Evolutionary conservation across 2,888 invertebrate genomes (phyloP).

Genomic region (Meloe dianella): DNA sequence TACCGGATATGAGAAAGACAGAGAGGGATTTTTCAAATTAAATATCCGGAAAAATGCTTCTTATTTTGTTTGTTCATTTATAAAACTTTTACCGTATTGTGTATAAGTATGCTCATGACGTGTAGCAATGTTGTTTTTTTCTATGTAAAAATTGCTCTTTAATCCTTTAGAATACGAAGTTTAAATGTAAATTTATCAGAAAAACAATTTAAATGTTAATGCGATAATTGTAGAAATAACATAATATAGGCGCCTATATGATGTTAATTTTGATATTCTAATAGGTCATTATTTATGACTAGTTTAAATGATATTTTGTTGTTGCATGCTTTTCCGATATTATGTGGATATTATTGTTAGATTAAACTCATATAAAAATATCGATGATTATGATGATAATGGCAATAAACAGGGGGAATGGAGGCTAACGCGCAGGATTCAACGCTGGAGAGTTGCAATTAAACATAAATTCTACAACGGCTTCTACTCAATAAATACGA

Average conservation of each 20-base stretch:
- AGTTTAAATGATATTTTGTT: not conserved
- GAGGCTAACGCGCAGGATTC: not conserved
- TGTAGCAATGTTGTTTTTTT: not conserved
- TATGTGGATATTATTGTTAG: not conserved
- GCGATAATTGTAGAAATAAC: slow-evolving; percentile 7
- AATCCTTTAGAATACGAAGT: not conserved
- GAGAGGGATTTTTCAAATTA: not conserved
- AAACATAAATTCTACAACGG: not conserved
- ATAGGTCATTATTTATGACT: not conserved
- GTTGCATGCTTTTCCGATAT: not conserved
- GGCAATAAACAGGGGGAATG: not conserved
- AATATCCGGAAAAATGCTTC: not conserved
- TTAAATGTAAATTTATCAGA: slow-evolving; percentile 9
- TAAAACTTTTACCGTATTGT: not conserved
- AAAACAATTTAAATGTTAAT: slow-evolving; percentile 12
- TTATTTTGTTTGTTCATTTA: not conserved
- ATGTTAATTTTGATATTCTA: not conserved
- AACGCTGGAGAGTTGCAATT: not conserved
- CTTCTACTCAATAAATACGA: not conserved
- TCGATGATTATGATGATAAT: not conserved
- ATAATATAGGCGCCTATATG: slow-evolving; percentile 4
- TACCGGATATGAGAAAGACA: not conserved
- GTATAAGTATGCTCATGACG: not conserved
- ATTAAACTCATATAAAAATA: not conserved
- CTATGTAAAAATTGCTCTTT: slow-evolving; percentile 1